phyloP scores from a whole-genome alignment of 2,888 invertebrate species.

The Pachliopta kotzebuea region DNA sequence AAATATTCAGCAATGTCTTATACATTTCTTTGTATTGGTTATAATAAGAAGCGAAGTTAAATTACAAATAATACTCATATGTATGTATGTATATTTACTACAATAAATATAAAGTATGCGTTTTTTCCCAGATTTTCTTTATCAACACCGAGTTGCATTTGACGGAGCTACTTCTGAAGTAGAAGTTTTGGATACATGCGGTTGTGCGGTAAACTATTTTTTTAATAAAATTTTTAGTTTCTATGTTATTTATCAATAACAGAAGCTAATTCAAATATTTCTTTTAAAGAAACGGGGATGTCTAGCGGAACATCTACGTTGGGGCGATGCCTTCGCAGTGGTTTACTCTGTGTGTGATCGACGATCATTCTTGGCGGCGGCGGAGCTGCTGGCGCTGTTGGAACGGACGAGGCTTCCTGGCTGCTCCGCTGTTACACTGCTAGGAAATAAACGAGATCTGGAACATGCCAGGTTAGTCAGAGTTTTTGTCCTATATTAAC shows the following conservation, averaged over 20 bases:
- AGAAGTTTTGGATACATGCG: conserved; percentile 89
- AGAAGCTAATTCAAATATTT: conserved; percentile 21
- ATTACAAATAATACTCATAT: no score
- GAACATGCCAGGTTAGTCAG: conserved; percentile 85
- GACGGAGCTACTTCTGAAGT: conserved; percentile 88
- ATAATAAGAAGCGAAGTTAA: no score
- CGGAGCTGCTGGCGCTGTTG: conserved; percentile 85
- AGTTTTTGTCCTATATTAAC: background rate
- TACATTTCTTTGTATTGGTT: no score
- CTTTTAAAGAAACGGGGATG: conserved; percentile 85
- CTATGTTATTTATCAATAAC: background rate
- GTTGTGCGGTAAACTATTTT: conserved; percentile 84
- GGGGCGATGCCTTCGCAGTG: conserved; percentile 91
- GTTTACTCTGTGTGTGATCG: conserved; percentile 90
- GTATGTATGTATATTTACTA: background rate
- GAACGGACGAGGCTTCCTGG: conserved; percentile 87
- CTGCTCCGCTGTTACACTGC: conserved; percentile 87
- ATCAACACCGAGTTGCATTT: conserved; percentile 88
- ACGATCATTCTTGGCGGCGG: conserved; percentile 87
- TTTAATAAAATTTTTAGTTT: background rate
- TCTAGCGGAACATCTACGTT: conserved; percentile 87
- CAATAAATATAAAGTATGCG: background rate
- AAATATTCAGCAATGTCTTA: no score
- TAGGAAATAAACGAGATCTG: conserved; percentile 91
- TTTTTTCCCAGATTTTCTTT: conserved; percentile 84